Conservation (phyloP, 2,113 vertebrate genomes). For the Trichomycterus rosablanca region DNA sequence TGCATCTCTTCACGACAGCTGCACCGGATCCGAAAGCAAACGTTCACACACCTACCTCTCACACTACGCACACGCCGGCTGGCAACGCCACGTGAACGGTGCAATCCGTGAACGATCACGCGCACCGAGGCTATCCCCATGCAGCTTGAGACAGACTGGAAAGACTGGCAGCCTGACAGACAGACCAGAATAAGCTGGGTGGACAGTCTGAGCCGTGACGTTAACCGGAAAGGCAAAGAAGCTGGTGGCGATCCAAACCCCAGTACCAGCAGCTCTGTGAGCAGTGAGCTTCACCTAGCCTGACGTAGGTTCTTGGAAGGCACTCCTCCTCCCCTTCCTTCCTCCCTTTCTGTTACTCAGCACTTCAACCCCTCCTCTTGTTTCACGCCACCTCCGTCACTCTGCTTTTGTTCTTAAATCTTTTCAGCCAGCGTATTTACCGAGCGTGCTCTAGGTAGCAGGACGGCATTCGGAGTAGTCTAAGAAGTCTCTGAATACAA, state of each 20-base stretch:
- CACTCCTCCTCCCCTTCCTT: conserved; percentile 32
- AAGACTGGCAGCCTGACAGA: conserved; percentile 6
- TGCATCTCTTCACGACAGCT: conserved; percentile 45
- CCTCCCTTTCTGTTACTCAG: conserved; percentile 34
- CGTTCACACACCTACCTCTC: conserved; percentile 44
- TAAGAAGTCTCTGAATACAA: too few relatives aligned
- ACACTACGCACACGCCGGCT: conserved; percentile 61
- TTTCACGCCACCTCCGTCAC: conserved; percentile 27
- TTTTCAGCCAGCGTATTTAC: too few relatives aligned
- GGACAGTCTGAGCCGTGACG: conserved; percentile 25
- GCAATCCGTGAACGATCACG: conserved; percentile 34
- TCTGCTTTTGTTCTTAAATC: conserved; percentile 25
- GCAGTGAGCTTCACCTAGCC: conserved; percentile 50
- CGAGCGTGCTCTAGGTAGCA: too few relatives aligned
- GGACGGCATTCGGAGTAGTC: too few relatives aligned
- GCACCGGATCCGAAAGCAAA: conserved; percentile 19
- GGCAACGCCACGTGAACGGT: conserved; percentile 8
- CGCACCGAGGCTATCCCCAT: conserved; percentile 10
- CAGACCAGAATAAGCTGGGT: conserved; percentile 41
- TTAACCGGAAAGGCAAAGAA: conserved; percentile 1
- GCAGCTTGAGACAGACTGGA: conserved; percentile 8
- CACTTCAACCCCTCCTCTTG: conserved; percentile 38
- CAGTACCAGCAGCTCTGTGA: conserved; percentile 8
- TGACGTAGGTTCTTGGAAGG: conserved; percentile 54
- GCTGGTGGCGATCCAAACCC: background rate